phyloP scores from a whole-genome alignment of 2,113 vertebrate genomes.

The Telmatochromis brichardi region DNA sequence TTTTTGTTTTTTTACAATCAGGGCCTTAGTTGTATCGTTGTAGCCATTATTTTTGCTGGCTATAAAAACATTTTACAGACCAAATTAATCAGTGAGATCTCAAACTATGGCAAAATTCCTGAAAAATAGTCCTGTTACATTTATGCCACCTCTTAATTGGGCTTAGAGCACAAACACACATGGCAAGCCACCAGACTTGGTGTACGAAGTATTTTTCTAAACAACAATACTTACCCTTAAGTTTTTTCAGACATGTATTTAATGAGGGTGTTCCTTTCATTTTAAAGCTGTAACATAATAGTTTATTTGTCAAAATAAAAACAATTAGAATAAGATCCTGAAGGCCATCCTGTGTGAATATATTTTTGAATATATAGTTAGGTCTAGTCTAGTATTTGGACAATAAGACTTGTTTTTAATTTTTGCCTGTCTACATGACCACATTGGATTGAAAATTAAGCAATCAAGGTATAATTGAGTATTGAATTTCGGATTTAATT shows the following conservation, averaged over 20 bases:
- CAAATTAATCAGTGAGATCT: neutral
- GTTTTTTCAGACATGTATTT: neutral
- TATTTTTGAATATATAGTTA: neutral
- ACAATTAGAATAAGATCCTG: neutral
- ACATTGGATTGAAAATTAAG: neutral
- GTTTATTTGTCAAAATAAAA: neutral
- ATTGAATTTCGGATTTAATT: neutral
- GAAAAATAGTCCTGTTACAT: slow-evolving; percentile 1
- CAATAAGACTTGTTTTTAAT: neutral
- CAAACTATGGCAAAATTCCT: neutral
- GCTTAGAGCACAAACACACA: neutral
- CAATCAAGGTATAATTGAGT: neutral
- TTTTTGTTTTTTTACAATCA: neutral
- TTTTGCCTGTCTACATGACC: neutral
- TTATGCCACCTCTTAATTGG: slow-evolving; percentile 7
- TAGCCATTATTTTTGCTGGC: neutral
- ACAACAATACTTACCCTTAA: neutral
- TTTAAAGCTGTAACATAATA: neutral
- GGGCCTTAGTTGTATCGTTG: neutral
- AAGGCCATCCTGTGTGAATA: neutral
- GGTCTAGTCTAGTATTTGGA: neutral
- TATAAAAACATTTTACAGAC: slow-evolving; percentile 1
- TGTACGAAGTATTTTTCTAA: neutral
- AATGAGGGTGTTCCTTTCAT: neutral
- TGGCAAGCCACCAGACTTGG: neutral